Percentiles rank a stretch among this genome's conserved stretches.
These are phyloP conservation scores for Chromis chromis DNA, from an alignment of 2,797 vertebrate species.

Conservation along the genomic window DNA sequence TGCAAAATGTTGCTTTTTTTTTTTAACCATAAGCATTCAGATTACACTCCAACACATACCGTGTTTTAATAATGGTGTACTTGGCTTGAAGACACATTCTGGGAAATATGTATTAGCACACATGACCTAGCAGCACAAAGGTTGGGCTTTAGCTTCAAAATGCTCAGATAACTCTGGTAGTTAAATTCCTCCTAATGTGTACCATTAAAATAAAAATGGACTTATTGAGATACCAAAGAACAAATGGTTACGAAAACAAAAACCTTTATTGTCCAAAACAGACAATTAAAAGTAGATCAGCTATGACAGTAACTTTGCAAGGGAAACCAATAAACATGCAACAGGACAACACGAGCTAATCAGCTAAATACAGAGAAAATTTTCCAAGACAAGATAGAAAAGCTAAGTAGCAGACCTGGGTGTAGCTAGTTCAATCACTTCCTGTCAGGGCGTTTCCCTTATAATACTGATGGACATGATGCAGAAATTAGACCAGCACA, in stretches of 20 bases:
- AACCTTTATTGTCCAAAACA: constrained; percentile 79
- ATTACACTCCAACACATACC: too few species aligned
- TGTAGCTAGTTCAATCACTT: constrained; percentile 20
- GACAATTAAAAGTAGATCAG: constrained; percentile 64
- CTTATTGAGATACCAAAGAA: neutral
- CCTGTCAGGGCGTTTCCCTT: neutral
- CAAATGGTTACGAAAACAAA: constrained; percentile 67
- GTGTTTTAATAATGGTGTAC: too few species aligned
- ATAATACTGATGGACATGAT: constrained; percentile 26
- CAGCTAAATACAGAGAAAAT: constrained; percentile 61
- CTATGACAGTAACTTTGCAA: constrained; percentile 53
- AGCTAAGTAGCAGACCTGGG: constrained; percentile 57
- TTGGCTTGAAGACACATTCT: too few species aligned
- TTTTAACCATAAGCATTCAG: too few species aligned
- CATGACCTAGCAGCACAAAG: too few species aligned
- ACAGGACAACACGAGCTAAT: constrained; percentile 70
- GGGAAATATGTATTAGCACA: too few species aligned
- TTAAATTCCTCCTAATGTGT: neutral
- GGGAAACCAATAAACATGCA: constrained; percentile 74
- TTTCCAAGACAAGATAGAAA: constrained; percentile 57
- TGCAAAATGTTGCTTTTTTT: too few species aligned
- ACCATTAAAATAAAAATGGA: neutral
- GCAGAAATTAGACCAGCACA: neutral
- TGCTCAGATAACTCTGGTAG: too few species aligned
- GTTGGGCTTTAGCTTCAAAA: too few species aligned